Conservation (phyloP, 2,888 invertebrate species). For the Muschampia plurimacula region DNA sequence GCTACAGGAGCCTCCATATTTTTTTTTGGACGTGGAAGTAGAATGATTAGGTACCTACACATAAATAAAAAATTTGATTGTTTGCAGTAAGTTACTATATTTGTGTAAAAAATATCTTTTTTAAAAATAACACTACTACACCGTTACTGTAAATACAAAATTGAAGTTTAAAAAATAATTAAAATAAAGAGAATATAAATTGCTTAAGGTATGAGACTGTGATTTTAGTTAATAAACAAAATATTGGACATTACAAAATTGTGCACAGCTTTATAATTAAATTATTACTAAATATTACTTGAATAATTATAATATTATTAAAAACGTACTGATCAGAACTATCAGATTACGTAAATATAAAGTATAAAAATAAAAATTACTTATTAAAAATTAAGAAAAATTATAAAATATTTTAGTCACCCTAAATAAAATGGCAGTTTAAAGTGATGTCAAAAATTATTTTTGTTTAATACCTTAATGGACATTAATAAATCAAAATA, state of each 20-base stretch:
- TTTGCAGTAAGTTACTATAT: conserved; percentile 53
- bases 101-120: conserved; percentile 68
- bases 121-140: conserved; percentile 31
- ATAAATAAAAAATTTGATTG: conserved; percentile 31
- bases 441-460: neutral
- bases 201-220: conserved; percentile 16
- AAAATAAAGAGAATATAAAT: neutral
- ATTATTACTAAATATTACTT: no score
- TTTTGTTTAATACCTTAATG: neutral
- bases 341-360: no score
- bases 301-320: no score
- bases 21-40: no score
- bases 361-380: neutral
- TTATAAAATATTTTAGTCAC: neutral
- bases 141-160: conserved; percentile 29
- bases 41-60: neutral
- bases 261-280: no score
- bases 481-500: neutral
- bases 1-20: no score
- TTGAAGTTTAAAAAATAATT: neutral
- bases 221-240: conserved; percentile 3
- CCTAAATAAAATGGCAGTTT: neutral
- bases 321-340: no score
- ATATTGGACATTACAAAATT: no score
- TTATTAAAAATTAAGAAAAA: neutral